A percentile compares a stretch with the other conserved stretches of the same genome.
Conservation (phyloP, 2,797 vertebrate genomes). For the Pipistrellus nathusii region DNA sequence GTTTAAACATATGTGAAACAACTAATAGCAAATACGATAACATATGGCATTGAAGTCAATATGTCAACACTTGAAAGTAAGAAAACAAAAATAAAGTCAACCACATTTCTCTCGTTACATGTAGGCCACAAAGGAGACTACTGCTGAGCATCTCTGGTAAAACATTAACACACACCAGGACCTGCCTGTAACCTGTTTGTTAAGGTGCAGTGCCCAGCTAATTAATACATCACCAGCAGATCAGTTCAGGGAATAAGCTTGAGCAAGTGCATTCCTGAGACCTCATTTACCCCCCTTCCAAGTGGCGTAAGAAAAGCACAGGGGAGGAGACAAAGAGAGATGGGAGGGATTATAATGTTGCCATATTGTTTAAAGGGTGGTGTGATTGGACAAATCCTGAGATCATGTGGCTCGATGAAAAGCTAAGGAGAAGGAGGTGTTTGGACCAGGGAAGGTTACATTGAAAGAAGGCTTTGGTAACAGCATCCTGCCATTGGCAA, state of each 20-base stretch:
- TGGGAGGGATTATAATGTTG: neutral
- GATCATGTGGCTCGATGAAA: neutral
- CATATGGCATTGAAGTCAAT: constrained; percentile 76
- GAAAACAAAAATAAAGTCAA: constrained; percentile 65
- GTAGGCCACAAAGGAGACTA: constrained; percentile 77
- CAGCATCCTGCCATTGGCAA: neutral
- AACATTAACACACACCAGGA: constrained; percentile 87
- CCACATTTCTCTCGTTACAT: constrained; percentile 72
- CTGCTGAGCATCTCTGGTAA: constrained; percentile 85
- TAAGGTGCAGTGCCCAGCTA: constrained; percentile 81
- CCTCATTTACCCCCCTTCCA: constrained; percentile 62
- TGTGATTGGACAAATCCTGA: neutral
- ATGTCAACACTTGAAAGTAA: constrained; percentile 75
- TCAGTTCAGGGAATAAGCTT: constrained; percentile 55
- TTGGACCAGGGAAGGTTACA: neutral
- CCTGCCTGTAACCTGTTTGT: constrained; percentile 81
- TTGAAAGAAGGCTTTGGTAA: neutral
- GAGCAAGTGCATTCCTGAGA: constrained; percentile 78
- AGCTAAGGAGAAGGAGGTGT: neutral
- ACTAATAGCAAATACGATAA: constrained; percentile 62
- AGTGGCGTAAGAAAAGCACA: neutral
- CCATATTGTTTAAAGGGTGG: neutral
- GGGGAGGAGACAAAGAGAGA: neutral
- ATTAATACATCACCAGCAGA: constrained; percentile 83
- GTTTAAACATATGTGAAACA: constrained; percentile 74